Evolutionary conservation across 2,113 vertebrate genomes (phyloP), one percentile per base, ranked within the genome.

Genomic region (Ophiodon elongatus): DNA sequence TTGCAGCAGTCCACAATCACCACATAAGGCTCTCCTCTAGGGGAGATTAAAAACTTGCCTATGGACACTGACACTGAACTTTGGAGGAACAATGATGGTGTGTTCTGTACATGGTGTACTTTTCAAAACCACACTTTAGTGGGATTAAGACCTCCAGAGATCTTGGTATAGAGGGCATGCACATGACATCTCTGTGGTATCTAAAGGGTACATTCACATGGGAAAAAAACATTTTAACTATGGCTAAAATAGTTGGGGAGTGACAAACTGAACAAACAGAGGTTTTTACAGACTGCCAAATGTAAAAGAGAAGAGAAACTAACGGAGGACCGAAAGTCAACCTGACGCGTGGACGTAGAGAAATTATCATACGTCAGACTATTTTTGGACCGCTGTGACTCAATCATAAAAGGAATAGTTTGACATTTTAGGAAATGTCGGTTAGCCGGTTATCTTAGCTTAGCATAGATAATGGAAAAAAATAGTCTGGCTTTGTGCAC

Each of bases 61-160:
- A 70, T 72, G 75, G 88, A 85, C 56, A 75, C 65, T 6, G 63
- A 87, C 75, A 67, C 76, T 43, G 35, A 90, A 88, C 76, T 72
- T 74, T 71, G 77, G 39, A 81, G 21, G 62, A 85, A 87, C 80
- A 89, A 78, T 78, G 68, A 69, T 67, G 65, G 35, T 41, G 64
- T 88, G 80, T 66, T 88, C 65, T 84, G 76, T 76, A 88, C 76
- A 82, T 82, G 45, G 23, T 82, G 86, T 80, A 75, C 84, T 84
- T 88, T 91, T 84, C 57, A 76, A 76, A 89, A 82, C 67, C 62
- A 11, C 59, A 7, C 59, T 57, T n/a, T 31, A 69, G 47, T 63
- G 19, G 60, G 37, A 41, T 68, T 80, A 67, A 56, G 76, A 78
- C 70, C 52, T 86, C n/a, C 7, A 33, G 54, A 72, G 23, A 63